Evolutionary conservation across 2,113 vertebrate genomes (phyloP), one percentile per base, ranked within the genome.

Genomic region (Plectropomus leopardus): DNA sequence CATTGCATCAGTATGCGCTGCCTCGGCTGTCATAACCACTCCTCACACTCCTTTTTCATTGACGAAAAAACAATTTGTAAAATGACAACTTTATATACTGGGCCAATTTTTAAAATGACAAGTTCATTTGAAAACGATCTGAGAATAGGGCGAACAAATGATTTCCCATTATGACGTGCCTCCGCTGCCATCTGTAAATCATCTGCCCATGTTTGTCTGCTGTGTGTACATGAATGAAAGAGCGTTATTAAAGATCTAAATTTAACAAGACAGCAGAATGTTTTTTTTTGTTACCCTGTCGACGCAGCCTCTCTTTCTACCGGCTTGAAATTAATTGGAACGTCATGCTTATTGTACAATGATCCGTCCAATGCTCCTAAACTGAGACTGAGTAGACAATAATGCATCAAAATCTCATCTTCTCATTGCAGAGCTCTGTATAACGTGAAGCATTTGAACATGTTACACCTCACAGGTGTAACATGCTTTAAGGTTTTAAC

Each of bases 101-200:
- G 72, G 60, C 72, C 65, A 44, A 71, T 85, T 75, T 80, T 77
- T 76, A n/a, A 57, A 83, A 81, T 86, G 84, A 90, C 86, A 88
- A 72, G 55, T 88, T 89, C 60, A 89, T 89, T 88, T 80, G 64
- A 40, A 78, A 90, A 80, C 63, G 78, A 75, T 90, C 53, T 72
- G 30, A 72, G 63, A 84, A 84, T 21, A 63, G 45, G 58, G 28
- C 2, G 36, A 84, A 86, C 55, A 80, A 85, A 90, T 88, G 70
- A 84, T 70, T 89, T 90, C 83, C 74, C 77, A 86, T 90, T 58
- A 85, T 54, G 60, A 78, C 84, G 28, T 68, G 65, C 50, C 42
- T 77, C 58, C 53, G 47, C 73, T 64, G 66, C 59, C 77, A 36
- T 54, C 59, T 57, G 61, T 69, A 87, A 87, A 82, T 70, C 59